Conservation (phyloP, 2,888 invertebrate species). For the Brachycybe producta region DNA sequence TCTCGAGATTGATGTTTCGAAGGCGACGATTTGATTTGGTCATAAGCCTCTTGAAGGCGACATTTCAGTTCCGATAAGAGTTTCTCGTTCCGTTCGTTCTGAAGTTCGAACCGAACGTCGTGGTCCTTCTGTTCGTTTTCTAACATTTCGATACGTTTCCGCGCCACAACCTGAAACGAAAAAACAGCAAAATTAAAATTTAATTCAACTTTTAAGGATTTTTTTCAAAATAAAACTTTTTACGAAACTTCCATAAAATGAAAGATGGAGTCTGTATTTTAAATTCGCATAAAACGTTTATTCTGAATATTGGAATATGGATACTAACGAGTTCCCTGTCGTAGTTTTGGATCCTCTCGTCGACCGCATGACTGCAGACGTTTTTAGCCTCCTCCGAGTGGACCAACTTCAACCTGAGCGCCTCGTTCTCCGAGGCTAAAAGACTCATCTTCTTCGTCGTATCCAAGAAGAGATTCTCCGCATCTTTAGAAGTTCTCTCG, state of each 20-base stretch:
- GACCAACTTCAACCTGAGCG: neutral
- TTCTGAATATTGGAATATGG: too few species aligned
- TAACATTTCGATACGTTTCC: neutral
- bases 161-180: neutral
- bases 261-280: too few species aligned
- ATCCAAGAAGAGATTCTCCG: neutral
- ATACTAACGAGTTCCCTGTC: too few species aligned
- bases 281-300: too few species aligned
- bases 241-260: too few species aligned
- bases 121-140: neutral
- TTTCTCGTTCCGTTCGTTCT: neutral
- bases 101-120: neutral
- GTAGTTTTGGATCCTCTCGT: neutral
- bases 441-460: neutral
- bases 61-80: neutral
- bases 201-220: neutral
- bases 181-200: neutral
- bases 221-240: too few species aligned
- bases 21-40: too few species aligned
- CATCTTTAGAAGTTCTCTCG: neutral
- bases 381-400: neutral
- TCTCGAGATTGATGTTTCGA: too few species aligned
- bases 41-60: neutral
- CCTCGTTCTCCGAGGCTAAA: neutral
- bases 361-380: neutral